Percentiles rank a stretch among this genome's conserved stretches.
phyloP scores from a whole-genome alignment of 2,113 vertebrate genomes.

The Canis aureus region DNA sequence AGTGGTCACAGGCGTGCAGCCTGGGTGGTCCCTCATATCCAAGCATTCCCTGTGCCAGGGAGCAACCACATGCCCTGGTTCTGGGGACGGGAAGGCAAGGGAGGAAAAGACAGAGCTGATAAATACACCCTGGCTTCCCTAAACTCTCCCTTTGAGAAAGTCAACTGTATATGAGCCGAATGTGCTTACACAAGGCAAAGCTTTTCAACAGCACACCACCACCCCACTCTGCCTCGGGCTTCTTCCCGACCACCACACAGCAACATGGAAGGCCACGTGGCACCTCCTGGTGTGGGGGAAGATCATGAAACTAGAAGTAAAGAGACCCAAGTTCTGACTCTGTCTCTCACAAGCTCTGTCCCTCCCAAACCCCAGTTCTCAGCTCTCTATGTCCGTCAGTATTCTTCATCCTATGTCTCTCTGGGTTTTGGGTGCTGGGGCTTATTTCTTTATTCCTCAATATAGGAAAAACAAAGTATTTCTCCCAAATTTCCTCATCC shows the following conservation, averaged over 20 bases:
- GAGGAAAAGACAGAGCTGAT: conserved; percentile 71
- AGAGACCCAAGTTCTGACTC: neutral
- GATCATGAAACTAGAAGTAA: neutral
- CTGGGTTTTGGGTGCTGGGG: too few species aligned
- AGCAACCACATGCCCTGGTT: conserved; percentile 25
- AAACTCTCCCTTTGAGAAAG: conserved; percentile 2
- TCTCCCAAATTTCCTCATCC: neutral
- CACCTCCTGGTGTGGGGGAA: neutral
- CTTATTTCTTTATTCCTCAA: neutral
- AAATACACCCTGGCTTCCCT: conserved; percentile 56
- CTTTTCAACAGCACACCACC: neutral
- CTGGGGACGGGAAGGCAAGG: neutral
- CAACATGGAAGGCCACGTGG: neutral
- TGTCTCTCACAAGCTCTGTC: neutral
- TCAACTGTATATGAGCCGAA: neutral
- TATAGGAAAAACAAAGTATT: neutral
- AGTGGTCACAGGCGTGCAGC: conserved; percentile 22
- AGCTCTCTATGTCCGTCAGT: neutral
- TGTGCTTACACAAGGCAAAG: conserved; percentile 2
- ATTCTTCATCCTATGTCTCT: neutral
- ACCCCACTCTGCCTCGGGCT: neutral
- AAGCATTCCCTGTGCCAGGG: conserved; percentile 16
- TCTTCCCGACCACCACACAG: neutral
- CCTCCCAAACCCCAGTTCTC: neutral
- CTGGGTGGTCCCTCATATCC: conserved; percentile 68